Conservation (phyloP, 2,888 invertebrate genomes). For the Megalurothrips usitatus region DNA sequence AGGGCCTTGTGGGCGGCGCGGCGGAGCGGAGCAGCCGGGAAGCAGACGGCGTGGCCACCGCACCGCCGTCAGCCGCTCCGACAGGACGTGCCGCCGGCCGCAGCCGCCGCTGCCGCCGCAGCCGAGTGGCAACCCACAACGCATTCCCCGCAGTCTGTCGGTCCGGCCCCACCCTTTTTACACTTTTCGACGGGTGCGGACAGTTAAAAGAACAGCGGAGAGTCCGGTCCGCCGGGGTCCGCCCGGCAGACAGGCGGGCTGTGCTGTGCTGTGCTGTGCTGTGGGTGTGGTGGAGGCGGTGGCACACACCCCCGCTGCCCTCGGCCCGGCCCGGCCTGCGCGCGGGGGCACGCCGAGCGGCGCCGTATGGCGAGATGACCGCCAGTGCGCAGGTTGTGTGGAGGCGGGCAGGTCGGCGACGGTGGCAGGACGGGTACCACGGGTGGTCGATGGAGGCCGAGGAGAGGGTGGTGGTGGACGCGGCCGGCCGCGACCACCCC, state of each 20-base stretch:
- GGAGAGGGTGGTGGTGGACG: no score
- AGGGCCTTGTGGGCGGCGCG: no score
- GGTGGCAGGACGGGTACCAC: neutral
- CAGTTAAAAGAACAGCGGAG: slow-evolving; percentile 8
- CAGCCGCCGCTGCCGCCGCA: no score
- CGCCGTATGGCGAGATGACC: neutral
- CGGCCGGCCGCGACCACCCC: no score
- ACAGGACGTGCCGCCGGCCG: neutral
- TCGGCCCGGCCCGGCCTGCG: no score
- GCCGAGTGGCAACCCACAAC: neutral
- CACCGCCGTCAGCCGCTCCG: neutral
- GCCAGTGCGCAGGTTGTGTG: neutral
- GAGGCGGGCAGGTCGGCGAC: neutral
- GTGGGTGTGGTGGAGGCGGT: neutral
- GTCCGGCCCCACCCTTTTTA: slow-evolving; percentile 3
- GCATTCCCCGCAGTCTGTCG: neutral
- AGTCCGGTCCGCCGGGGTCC: neutral
- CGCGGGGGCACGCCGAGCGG: no score
- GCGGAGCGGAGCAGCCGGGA: neutral
- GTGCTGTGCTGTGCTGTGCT: neutral
- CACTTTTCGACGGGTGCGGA: slow-evolving; percentile 22
- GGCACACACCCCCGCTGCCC: no score
- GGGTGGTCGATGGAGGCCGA: no score
- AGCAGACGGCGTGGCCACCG: neutral
- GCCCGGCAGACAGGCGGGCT: neutral